These are phyloP conservation scores for Chloroclystis v-ata DNA, from an alignment of 2,888 invertebrate genomes.

Conservation along the genomic window DNA sequence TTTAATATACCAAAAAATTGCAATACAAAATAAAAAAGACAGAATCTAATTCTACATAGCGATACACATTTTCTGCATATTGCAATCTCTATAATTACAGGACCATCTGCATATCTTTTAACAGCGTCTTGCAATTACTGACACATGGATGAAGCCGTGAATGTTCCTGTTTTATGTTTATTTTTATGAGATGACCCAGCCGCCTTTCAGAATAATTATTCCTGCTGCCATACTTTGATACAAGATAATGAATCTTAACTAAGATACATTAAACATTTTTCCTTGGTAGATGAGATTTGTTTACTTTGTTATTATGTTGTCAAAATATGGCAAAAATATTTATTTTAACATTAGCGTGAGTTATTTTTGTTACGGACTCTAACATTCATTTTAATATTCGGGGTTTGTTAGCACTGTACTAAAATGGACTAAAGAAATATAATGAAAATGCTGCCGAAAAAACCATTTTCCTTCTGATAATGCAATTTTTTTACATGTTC, in stretches of 20 bases:
- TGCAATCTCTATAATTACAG: conserved; percentile 29
- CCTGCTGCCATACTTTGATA: conserved; percentile 15
- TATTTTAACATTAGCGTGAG: too few relatives aligned
- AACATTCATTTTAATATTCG: too few relatives aligned
- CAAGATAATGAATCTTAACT: conserved; percentile 10
- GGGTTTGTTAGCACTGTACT: too few relatives aligned
- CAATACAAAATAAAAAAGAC: too few relatives aligned
- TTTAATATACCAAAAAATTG: too few relatives aligned
- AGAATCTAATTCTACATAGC: too few relatives aligned
- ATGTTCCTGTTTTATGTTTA: conserved; percentile 39
- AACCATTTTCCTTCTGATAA: too few relatives aligned
- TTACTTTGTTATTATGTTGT: too few relatives aligned
- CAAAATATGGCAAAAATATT: too few relatives aligned
- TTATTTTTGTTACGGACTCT: too few relatives aligned
- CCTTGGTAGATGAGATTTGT: neutral
- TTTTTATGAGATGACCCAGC: conserved; percentile 36
- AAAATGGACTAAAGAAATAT: too few relatives aligned
- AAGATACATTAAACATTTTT: neutral
- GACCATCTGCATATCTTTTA: conserved; percentile 67
- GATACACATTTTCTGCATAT: conserved; percentile 1
- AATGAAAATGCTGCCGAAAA: too few relatives aligned
- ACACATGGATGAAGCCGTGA: conserved; percentile 53
- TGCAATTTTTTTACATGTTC: conserved; percentile 14
- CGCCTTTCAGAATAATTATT: conserved; percentile 14
- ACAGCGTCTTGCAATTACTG: conserved; percentile 52